Percentiles rank a stretch among this genome's conserved stretches.
Evolutionary conservation across 37 sponge, comb jelly and placozoan species (phyloP).

Genomic region (Aphrocallistes beatrix): DNA sequence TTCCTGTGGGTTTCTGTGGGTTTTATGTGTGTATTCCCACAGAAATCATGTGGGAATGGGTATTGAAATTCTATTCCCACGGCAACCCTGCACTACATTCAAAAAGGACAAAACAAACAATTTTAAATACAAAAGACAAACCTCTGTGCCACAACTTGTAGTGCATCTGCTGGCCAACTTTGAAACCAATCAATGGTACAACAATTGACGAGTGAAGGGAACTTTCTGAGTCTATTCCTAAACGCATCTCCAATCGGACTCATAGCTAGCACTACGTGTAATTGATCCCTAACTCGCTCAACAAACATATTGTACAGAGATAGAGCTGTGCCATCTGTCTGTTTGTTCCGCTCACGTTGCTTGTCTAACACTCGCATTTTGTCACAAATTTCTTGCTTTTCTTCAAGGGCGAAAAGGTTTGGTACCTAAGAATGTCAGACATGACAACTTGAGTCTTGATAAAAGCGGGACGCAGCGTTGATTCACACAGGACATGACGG

Average conservation of each 20-base stretch:
- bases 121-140: constrained; percentile 8
- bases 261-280: constrained; percentile 95
- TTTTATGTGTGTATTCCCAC: too few relatives aligned
- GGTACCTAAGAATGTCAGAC: too few relatives aligned
- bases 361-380: constrained; percentile 94
- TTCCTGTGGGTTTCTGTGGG: too few relatives aligned
- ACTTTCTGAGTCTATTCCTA: constrained; percentile 75
- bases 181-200: constrained; percentile 99
- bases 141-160: constrained; percentile 82
- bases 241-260: constrained; percentile 97
- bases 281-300: constrained; percentile 82
- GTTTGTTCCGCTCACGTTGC: constrained; percentile 74
- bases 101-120: too few relatives aligned
- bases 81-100: too few relatives aligned
- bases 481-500: too few relatives aligned
- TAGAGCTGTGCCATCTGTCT: constrained; percentile 93
- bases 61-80: too few relatives aligned
- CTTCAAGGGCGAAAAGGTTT: constrained; percentile 91
- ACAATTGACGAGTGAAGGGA: constrained; percentile 98
- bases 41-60: too few relatives aligned
- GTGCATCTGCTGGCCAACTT: constrained; percentile 97
- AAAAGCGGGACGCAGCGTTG: too few relatives aligned
- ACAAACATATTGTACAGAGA: constrained; percentile 91
- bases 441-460: too few relatives aligned
- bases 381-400: constrained; percentile 80